Conservation (phyloP, 2,888 invertebrate genomes). For the Cantharis rufa region DNA sequence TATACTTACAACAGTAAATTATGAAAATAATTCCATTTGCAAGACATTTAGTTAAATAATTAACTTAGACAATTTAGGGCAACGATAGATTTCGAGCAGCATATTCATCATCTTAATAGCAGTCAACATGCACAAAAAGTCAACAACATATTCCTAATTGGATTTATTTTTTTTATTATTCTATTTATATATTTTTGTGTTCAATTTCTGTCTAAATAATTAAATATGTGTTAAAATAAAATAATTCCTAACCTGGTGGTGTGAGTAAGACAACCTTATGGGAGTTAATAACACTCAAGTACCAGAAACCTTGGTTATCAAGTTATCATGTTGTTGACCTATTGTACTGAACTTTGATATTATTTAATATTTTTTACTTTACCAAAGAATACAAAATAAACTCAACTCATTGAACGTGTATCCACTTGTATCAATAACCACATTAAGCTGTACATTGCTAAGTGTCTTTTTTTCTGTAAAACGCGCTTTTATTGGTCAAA, state of each 20-base stretch:
- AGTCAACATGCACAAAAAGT: not conserved
- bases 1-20: not conserved
- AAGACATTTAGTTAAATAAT: not conserved
- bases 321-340: too few species aligned
- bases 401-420: not conserved
- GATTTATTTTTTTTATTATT: not conserved
- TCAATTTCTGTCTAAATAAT: too few species aligned
- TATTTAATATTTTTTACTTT: too few species aligned
- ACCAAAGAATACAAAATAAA: not conserved
- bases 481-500: not conserved
- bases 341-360: too few species aligned
- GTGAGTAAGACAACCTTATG: too few species aligned
- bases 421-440: not conserved
- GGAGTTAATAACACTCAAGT: too few species aligned
- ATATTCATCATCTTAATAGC: not conserved
- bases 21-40: not conserved
- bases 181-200: too few species aligned
- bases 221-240: too few species aligned
- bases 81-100: not conserved
- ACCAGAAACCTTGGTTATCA: too few species aligned
- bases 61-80: not conserved
- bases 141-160: not conserved
- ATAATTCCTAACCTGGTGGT: too few species aligned
- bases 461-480: not conserved
- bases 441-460: not conserved